These are phyloP conservation scores for Anhinga anhinga DNA, from an alignment of 2,113 vertebrate species.

Conservation along the genomic window DNA sequence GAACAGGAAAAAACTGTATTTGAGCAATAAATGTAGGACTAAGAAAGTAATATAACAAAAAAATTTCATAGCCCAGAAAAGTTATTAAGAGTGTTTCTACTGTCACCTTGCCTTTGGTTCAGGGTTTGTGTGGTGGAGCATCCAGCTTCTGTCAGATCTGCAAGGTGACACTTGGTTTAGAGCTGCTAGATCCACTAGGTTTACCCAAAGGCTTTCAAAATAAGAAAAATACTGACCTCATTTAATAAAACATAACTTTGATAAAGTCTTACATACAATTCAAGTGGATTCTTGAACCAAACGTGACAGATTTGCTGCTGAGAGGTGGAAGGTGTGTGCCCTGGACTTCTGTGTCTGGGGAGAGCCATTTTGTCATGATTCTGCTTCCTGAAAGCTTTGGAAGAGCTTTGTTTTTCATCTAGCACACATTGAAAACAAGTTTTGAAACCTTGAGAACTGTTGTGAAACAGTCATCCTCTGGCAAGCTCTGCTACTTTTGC, in stretches of 20 bases:
- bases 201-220: background rate
- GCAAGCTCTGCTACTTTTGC: background rate
- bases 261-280: background rate
- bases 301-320: background rate
- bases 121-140: background rate
- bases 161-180: background rate
- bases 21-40: background rate
- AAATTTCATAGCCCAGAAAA: background rate
- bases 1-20: background rate
- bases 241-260: background rate
- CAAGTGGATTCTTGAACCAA: background rate
- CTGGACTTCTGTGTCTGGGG: background rate
- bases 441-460: conserved; percentile 28
- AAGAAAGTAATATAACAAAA: background rate
- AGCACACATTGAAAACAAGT: conserved; percentile 6
- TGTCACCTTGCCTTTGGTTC: background rate
- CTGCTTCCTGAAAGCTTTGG: background rate
- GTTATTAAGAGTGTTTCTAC: background rate
- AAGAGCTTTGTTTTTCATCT: conserved; percentile 9
- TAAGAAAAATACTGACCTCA: background rate
- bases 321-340: background rate
- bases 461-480: conserved; percentile 37
- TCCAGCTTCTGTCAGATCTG: background rate
- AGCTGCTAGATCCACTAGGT: background rate
- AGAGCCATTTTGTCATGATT: background rate